Evolutionary conservation across 2,113 vertebrate species (phyloP), one percentile per base, ranked within the genome.

Genomic region (Zapus hudsonius): DNA sequence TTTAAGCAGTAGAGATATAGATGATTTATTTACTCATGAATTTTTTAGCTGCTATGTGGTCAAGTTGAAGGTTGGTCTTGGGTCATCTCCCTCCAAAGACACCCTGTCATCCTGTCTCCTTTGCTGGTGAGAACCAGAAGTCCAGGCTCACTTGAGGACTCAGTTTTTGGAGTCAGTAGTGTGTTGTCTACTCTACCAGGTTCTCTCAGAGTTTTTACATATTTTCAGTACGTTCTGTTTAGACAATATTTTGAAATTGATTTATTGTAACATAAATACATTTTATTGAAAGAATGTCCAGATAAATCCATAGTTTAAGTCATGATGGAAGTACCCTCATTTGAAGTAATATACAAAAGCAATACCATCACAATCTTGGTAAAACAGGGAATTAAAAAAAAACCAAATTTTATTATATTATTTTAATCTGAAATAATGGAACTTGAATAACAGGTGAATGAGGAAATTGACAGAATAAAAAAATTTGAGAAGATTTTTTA

Each of bases 241-340:
- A 55, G 20, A 55, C 57, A 25, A 84, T 76, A 55, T 76, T 94
- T 67, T 61, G 44, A 91, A 87, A 33, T 82, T 47, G 36, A 81
- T 67, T 73, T 82, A 74, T 87, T 74, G 4, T 59, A 92, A 52
- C 40, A 80, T 44, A 25, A 55, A 29, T 55, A 36, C 79, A 80
- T 80, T 81, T 64, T 33, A 67, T 2, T 5, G 20, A 4, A 76
- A 47, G 33, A 40, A 42, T 6, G 63, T 89, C n/a, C 31, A 89
- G 74, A 73, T 12, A 91, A 87, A 93, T 55, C 19, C 7, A 29
- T 44, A 81, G 7, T 42, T 76, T 80, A 94, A 81, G 27, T 7
- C 2, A n/a, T n/a, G 9, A 76, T 52, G 29, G 55, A 86, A 74
- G 74, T 72, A 69, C 0, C 0, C 63, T 44, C 13, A 63, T 79